Evolutionary conservation across 2,888 invertebrate genomes (phyloP).

Genomic region (Oegoconia quadripuncta): DNA sequence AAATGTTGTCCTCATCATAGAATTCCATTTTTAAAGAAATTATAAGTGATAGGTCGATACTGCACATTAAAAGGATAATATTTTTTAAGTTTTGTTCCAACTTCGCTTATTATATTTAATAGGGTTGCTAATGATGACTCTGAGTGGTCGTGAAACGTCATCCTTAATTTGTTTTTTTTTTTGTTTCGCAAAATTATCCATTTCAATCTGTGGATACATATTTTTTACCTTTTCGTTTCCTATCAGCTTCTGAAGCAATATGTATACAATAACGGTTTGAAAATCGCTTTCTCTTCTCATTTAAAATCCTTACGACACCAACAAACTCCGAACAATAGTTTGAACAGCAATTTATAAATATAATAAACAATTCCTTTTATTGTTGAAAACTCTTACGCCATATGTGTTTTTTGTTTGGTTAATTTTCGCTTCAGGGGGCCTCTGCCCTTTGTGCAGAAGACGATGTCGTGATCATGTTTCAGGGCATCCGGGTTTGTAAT

Average conservation of each 20-base stretch:
- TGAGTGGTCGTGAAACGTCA: no score
- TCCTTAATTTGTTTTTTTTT: no score
- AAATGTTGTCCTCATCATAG: no score
- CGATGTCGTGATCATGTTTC: neutral
- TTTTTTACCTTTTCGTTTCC: constrained; percentile 7
- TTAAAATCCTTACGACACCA: constrained; percentile 10
- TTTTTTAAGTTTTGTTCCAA: no score
- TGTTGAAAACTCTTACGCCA: constrained; percentile 47
- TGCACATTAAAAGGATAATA: no score
- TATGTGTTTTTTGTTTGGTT: constrained; percentile 51
- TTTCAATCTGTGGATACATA: no score
- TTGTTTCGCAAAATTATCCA: no score
- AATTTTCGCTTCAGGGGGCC: constrained; percentile 45
- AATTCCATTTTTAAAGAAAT: no score
- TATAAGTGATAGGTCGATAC: no score
- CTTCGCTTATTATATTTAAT: no score
- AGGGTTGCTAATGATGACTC: no score
- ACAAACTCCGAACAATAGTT: constrained; percentile 42
- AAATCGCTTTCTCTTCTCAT: neutral
- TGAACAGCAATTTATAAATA: constrained; percentile 50
- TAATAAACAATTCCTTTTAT: constrained; percentile 51
- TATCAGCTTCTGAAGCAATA: constrained; percentile 1
- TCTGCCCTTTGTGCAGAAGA: constrained; percentile 19
- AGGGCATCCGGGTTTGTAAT: neutral
- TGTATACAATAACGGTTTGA: no score